Conservation (phyloP, 2,888 invertebrate species). For the Mesoligia furuncula region DNA sequence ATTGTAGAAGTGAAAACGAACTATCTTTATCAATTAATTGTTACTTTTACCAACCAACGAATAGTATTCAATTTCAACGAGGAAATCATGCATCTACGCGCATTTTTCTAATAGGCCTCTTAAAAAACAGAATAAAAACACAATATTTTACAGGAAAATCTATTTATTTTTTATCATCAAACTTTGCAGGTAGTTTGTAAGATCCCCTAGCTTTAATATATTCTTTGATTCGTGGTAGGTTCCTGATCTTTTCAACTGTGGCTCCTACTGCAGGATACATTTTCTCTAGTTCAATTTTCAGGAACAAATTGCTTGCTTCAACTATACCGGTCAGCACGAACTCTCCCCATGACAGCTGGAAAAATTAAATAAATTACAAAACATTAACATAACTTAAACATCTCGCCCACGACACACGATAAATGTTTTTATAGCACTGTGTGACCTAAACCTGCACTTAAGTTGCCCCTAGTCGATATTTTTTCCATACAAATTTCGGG, state of each 20-base stretch:
- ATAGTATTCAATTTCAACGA: too few species aligned
- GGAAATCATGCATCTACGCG: too few species aligned
- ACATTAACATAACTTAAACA: background rate
- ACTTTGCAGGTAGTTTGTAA: slow-evolving; percentile 36
- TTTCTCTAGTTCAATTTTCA: slow-evolving; percentile 40
- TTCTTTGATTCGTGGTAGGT: slow-evolving; percentile 38
- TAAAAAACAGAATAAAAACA: background rate
- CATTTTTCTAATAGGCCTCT: too few species aligned
- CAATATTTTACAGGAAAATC: background rate
- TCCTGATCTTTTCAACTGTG: slow-evolving; percentile 41
- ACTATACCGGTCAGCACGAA: slow-evolving; percentile 29
- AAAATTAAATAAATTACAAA: background rate
- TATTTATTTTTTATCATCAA: slow-evolving; percentile 33
- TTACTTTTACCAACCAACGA: too few species aligned
- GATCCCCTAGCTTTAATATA: slow-evolving; percentile 30
- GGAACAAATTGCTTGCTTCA: slow-evolving; percentile 39
- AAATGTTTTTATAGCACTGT: too few species aligned
- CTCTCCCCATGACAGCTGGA: slow-evolving; percentile 42
- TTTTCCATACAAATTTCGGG: too few species aligned
- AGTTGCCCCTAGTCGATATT: too few species aligned
- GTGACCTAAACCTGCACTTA: too few species aligned
- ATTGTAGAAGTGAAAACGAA: too few species aligned
- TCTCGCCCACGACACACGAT: too few species aligned
- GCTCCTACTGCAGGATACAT: slow-evolving; percentile 30
- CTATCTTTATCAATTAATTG: too few species aligned